These are phyloP conservation scores for Poeciliopsis prolifica DNA, from an alignment of 2,113 vertebrate species.

Conservation along the genomic window DNA sequence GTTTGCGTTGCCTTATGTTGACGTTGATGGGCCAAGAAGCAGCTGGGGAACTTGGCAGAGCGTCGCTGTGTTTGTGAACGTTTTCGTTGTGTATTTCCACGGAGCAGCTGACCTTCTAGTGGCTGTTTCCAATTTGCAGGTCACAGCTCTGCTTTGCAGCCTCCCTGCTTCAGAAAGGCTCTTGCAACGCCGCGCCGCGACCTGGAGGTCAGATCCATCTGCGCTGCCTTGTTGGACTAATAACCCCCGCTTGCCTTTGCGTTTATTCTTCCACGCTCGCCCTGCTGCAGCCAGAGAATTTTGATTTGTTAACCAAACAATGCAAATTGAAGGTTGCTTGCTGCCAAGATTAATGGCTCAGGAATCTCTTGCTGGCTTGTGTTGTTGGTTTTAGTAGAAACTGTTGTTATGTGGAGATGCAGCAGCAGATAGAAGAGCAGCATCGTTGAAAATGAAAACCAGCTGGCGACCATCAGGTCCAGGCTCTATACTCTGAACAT, in stretches of 20 bases:
- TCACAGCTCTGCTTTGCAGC: conserved; percentile 65
- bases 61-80: background rate
- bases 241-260: background rate
- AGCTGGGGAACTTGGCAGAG: conserved; percentile 41
- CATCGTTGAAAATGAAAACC: background rate
- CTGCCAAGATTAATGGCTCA: background rate
- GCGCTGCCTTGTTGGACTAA: background rate
- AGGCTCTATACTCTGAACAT: background rate
- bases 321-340: background rate
- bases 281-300: background rate
- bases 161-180: conserved; percentile 6
- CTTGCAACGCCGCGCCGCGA: background rate
- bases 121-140: conserved; percentile 72
- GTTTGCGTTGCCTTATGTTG: background rate
- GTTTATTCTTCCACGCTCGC: background rate
- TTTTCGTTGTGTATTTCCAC: conserved; percentile 6
- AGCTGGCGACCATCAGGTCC: background rate
- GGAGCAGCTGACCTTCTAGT: conserved; percentile 57
- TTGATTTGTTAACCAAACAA: background rate
- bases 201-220: conserved; percentile 9
- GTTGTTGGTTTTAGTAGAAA: background rate
- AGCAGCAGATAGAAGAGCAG: background rate
- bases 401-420: too few species aligned
- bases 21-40: conserved; percentile 34
- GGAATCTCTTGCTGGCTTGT: background rate